Conservation (phyloP, 2,797 vertebrate genomes). For the Lepus oiostolus region DNA sequence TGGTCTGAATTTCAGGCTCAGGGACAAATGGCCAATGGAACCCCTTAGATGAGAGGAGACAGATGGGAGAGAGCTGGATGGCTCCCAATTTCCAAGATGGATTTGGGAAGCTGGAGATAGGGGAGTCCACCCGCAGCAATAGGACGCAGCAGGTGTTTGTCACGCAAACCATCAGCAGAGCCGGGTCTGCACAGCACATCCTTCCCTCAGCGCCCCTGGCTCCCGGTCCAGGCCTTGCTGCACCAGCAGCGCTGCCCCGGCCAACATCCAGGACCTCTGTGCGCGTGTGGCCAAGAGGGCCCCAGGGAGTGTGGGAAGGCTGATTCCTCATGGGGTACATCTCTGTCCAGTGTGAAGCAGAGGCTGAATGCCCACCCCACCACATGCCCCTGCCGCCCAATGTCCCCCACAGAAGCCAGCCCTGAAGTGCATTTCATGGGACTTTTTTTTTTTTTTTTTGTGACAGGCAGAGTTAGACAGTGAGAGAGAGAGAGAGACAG, state of each 20-base stretch:
- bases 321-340: rapidly evolving
- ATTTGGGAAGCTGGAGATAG: background rate
- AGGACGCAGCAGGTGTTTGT: background rate
- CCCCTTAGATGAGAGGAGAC: background rate
- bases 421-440: background rate
- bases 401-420: background rate
- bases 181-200: background rate
- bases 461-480: too few species aligned
- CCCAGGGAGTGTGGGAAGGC: background rate
- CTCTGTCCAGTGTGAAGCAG: background rate
- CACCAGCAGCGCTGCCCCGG: too few species aligned
- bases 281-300: too few species aligned
- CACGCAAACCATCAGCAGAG: background rate
- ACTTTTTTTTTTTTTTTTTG: background rate
- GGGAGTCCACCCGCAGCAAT: background rate
- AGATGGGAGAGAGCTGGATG: background rate
- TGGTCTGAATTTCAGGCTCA: background rate
- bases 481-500: too few species aligned
- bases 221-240: too few species aligned
- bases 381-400: background rate
- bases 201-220: too few species aligned
- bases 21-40: background rate
- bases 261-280: too few species aligned
- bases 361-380: background rate
- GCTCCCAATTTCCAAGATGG: background rate